Percentiles rank a stretch among this genome's conserved stretches.
Evolutionary conservation across 2,797 vertebrate genomes (phyloP).

Genomic region (Chelon labrosus): DNA sequence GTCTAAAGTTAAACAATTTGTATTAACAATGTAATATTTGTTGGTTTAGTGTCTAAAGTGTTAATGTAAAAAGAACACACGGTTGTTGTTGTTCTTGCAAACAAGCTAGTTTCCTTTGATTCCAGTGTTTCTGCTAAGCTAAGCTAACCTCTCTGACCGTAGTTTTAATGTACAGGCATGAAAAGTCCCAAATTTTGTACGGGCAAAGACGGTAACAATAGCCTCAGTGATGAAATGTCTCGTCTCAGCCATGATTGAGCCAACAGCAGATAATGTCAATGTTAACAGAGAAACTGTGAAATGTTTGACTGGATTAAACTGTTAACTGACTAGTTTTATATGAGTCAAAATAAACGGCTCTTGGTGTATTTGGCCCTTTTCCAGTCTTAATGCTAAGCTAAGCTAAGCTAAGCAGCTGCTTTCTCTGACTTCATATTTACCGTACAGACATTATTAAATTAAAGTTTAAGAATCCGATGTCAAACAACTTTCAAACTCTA

Average conservation of each 20-base stretch:
- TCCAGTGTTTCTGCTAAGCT: conserved; percentile 1
- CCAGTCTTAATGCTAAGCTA: conserved; percentile 13
- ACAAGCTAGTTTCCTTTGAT: background rate
- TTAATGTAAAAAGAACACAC: too few relatives aligned
- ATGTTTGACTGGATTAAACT: too few relatives aligned
- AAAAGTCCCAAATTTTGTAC: background rate
- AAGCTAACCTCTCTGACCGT: background rate
- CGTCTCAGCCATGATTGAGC: background rate
- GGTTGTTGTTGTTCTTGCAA: background rate
- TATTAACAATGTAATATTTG: too few relatives aligned
- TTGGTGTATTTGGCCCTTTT: background rate
- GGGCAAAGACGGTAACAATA: background rate
- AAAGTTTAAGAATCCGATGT: background rate
- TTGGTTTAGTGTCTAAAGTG: too few relatives aligned
- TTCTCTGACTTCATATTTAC: background rate
- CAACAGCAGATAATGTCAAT: background rate
- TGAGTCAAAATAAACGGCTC: too few relatives aligned
- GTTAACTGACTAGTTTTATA: too few relatives aligned
- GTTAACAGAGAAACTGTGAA: background rate
- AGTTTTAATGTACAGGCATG: too few relatives aligned
- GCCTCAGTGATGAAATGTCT: background rate
- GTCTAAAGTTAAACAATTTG: too few relatives aligned
- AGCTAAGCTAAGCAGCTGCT: background rate
- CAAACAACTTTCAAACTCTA: conserved; percentile 6
- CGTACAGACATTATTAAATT: background rate